Percentiles rank a stretch among this genome's conserved stretches.
These are phyloP conservation scores for Calosoma granatense DNA, from an alignment of 1,140 invertebrate genomes.

Conservation along the genomic window DNA sequence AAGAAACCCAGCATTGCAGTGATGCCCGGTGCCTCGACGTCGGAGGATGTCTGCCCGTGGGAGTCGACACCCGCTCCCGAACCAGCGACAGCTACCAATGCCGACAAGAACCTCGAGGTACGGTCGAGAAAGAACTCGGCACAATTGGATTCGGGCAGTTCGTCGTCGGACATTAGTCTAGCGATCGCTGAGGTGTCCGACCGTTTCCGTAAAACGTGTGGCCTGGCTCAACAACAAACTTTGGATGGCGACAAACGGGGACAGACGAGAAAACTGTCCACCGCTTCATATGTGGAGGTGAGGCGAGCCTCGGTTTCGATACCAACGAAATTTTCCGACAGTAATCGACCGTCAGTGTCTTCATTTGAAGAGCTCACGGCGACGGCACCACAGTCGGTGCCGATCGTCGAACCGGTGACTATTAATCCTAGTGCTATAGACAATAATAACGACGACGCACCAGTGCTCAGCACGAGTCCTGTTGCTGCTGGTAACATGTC, in stretches of 20 bases:
- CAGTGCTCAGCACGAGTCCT: constrained; percentile 15
- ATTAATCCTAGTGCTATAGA: constrained; percentile 33
- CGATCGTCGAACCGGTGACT: constrained; percentile 21
- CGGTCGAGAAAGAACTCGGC: constrained; percentile 44
- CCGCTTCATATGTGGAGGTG: constrained; percentile 31
- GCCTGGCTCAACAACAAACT: constrained; percentile 49
- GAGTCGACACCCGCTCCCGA: constrained; percentile 34
- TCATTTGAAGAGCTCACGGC: constrained; percentile 35
- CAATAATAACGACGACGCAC: constrained; percentile 26
- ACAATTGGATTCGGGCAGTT: constrained; percentile 47
- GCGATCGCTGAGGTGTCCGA: constrained; percentile 47
- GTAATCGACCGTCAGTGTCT: constrained; percentile 26
- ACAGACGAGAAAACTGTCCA: constrained; percentile 32
- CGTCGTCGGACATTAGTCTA: constrained; percentile 62
- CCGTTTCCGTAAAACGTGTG: constrained; percentile 41
- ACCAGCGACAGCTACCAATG: background rate
- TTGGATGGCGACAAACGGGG: constrained; percentile 39
- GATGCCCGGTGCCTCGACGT: constrained; percentile 36
- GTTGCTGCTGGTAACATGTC: too few relatives aligned
- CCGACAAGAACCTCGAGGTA: constrained; percentile 14
- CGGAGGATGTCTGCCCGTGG: constrained; percentile 60
- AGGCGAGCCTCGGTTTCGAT: constrained; percentile 37
- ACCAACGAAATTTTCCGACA: constrained; percentile 25
- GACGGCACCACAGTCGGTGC: too few relatives aligned
- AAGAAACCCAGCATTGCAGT: constrained; percentile 32